These are phyloP conservation scores for Enteromius thamalakanensis DNA, from an alignment of 2,797 vertebrate genomes.

Conservation along the genomic window DNA sequence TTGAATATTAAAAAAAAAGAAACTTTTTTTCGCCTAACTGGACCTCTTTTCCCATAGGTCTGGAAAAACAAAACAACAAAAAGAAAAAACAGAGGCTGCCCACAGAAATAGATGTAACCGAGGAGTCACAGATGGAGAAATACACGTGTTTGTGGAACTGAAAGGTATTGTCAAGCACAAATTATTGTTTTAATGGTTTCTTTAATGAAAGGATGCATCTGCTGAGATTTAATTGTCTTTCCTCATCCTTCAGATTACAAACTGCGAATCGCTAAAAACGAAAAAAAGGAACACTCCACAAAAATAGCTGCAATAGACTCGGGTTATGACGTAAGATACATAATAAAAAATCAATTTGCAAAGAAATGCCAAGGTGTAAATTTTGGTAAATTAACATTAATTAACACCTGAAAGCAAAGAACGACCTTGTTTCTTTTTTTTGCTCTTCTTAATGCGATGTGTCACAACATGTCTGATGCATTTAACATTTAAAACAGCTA, in stretches of 20 bases:
- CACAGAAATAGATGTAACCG: slow-evolving; percentile 69
- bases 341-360: neutral
- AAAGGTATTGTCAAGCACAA: slow-evolving; percentile 53
- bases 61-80: neutral
- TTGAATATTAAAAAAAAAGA: neutral
- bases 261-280: slow-evolving; percentile 3
- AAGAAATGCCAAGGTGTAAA: neutral
- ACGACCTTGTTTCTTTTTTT: neutral
- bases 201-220: slow-evolving; percentile 26
- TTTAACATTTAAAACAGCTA: neutral
- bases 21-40: slow-evolving; percentile 53
- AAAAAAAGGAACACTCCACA: neutral
- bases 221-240: slow-evolving; percentile 20
- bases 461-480: slow-evolving; percentile 5
- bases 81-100: slow-evolving; percentile 65
- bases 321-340: neutral
- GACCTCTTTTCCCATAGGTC: slow-evolving; percentile 59
- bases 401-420: slow-evolving; percentile 7
- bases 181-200: slow-evolving; percentile 70
- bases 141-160: slow-evolving; percentile 27
- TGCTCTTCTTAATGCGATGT: slow-evolving; percentile 1
- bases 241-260: slow-evolving; percentile 23
- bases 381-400: neutral
- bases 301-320: neutral
- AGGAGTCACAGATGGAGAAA: slow-evolving; percentile 48